Evolutionary conservation across 1,140 invertebrate species (phyloP), one percentile per base, ranked within the genome.

Genomic region (Drosophila sechellia): DNA sequence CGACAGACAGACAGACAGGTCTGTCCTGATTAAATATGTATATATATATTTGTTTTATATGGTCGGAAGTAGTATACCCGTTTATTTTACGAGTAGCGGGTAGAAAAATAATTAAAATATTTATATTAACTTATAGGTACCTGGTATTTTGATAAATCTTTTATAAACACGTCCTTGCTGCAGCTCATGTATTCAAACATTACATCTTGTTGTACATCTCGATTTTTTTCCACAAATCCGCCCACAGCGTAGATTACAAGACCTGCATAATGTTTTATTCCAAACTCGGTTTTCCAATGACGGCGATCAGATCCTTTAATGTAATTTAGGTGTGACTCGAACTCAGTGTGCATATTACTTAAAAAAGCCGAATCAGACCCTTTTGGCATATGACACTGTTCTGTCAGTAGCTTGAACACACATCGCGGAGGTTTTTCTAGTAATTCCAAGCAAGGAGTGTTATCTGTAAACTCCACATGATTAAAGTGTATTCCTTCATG

Each of bases 141-240:
- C 93, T 97, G 96, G 93, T 96, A 97, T 60, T 94, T 95, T 1
- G 96, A 96, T n/a, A 99, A 94, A 76, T 98, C 96, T 80, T 96
- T 94, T 0, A 99, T 96, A 92, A 98, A 98, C 20, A 95, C 94
- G 90, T 98, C 98, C 2, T 94, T 95, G 48, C 97, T 98, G 35
- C 96, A 93, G 13, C 96, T 96, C 94, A 99, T 96, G 73, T 98
- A 95, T 91, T 99, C 97, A 86, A 99, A 98, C 83, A 99, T 96
- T 0, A 98, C 97, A 87, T 99, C 98, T 92, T 99, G 98, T 90
- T 98, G 97, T 0, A 97, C 96, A 85, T 98, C 97, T 10, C 97
- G 93, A 92, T 99, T 99, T 93, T 99, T 99, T 90, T 99, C 98
- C 0, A 99, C 96, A 93, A 99, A 99, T 48, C 98, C 98, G 63